Evolutionary conservation across 2,888 invertebrate species (phyloP).

Genomic region (Linnaemya tessellans): DNA sequence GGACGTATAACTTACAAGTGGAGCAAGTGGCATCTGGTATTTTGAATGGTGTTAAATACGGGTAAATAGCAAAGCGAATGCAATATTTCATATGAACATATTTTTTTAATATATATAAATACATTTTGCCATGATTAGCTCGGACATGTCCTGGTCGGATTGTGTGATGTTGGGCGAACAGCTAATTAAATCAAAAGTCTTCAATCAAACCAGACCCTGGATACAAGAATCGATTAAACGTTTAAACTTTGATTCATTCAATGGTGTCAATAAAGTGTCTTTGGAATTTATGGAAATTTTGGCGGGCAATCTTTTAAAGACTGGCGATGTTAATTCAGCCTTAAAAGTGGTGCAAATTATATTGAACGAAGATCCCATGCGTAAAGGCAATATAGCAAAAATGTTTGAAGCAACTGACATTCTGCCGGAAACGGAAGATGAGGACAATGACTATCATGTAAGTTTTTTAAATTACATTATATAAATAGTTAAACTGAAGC

Average conservation of each 20-base stretch:
- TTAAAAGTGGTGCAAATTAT: conserved; percentile 93
- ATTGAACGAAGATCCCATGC: conserved; percentile 89
- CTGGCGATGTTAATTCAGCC: conserved; percentile 91
- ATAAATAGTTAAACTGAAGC: background rate
- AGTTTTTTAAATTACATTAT: conserved; percentile 2
- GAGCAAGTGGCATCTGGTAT: conserved; percentile 92
- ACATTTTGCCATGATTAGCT: conserved; percentile 80
- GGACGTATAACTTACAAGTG: conserved; percentile 95
- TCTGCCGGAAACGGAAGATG: conserved; percentile 22
- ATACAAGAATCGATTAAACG: conserved; percentile 94
- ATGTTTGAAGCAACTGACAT: conserved; percentile 72
- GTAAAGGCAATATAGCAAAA: conserved; percentile 89
- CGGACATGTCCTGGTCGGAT: conserved; percentile 91
- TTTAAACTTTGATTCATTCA: conserved; percentile 85
- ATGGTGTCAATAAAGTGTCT: conserved; percentile 71
- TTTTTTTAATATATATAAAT: background rate
- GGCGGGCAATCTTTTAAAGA: conserved; percentile 77
- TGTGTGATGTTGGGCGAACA: conserved; percentile 97
- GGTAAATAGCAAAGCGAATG: conserved; percentile 81
- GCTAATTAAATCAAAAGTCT: conserved; percentile 95
- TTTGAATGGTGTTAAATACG: conserved; percentile 92
- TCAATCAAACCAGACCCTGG: conserved; percentile 96
- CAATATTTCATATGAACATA: background rate
- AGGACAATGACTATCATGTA: conserved; percentile 63
- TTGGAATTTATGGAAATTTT: conserved; percentile 78